Evolutionary conservation across 2,888 invertebrate genomes (phyloP).

Genomic region (Creontiades dilutus): DNA sequence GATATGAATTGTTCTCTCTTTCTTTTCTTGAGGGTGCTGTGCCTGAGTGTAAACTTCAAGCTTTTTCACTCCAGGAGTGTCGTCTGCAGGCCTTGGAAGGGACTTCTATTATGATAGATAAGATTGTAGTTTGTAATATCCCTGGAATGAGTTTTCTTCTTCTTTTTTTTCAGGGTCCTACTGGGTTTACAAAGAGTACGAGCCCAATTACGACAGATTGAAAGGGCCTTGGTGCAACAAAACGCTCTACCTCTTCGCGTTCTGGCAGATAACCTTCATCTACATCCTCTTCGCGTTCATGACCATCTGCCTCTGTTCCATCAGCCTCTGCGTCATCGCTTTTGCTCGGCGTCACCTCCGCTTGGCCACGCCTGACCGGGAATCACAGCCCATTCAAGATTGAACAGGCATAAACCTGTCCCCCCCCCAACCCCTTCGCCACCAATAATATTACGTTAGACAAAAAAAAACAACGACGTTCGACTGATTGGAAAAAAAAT

Average conservation of each 20-base stretch:
- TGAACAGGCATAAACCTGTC: constrained; percentile 1
- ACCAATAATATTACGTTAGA: not conserved
- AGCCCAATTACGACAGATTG: constrained; percentile 81
- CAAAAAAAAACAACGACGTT: constrained; percentile 33
- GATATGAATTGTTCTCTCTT: no score
- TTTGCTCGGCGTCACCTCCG: constrained; percentile 72
- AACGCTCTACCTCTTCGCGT: constrained; percentile 85
- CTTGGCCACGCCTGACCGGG: constrained; percentile 59
- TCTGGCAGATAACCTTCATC: constrained; percentile 84
- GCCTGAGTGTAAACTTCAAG: no score
- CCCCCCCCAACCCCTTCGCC: not conserved
- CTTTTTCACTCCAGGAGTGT: no score
- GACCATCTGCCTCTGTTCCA: constrained; percentile 72
- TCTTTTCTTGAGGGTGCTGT: no score
- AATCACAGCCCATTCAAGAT: constrained; percentile 67
- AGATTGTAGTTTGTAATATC: no score
- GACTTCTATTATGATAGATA: no score
- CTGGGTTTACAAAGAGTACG: constrained; percentile 85
- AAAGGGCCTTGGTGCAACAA: constrained; percentile 82
- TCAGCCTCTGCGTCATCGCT: constrained; percentile 72
- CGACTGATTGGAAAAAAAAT: constrained; percentile 25
- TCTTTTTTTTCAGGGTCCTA: constrained; percentile 81
- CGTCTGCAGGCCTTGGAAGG: no score
- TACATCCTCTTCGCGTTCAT: constrained; percentile 79
- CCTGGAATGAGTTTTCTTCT: no score